Conservation (phyloP, 2,797 vertebrate species). For the Manis javanica region DNA sequence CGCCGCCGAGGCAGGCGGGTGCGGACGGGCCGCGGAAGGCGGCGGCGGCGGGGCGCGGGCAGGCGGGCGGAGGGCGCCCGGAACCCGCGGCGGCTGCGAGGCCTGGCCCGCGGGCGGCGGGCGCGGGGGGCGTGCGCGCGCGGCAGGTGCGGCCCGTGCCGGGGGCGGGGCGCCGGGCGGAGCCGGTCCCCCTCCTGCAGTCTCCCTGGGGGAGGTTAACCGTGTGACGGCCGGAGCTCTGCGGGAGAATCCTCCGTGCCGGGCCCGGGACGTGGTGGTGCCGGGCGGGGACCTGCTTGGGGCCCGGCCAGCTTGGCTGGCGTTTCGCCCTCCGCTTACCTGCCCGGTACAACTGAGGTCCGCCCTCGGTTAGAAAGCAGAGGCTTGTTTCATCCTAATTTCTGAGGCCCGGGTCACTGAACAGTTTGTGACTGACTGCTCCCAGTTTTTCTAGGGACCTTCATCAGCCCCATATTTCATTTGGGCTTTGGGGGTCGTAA, state of each 20-base stretch:
- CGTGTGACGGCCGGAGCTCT: conserved; percentile 44
- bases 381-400: background rate
- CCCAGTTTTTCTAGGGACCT: background rate
- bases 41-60: background rate
- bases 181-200: background rate
- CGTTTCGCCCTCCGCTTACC: background rate
- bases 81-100: background rate
- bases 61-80: background rate
- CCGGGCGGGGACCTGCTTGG: background rate
- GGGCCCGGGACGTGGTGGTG: background rate
- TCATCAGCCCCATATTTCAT: conserved; percentile 3
- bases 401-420: background rate
- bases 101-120: conserved; percentile 38
- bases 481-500: conserved; percentile 51
- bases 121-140: conserved; percentile 60
- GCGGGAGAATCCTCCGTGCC: background rate
- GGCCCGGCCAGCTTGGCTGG: background rate
- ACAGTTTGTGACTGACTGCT: background rate
- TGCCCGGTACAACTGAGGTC: background rate
- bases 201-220: conserved; percentile 43
- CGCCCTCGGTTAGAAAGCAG: background rate
- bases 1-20: too few species aligned
- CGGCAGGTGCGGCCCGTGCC: conserved; percentile 63
- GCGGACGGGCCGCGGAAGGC: conserved; percentile 17
- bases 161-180: conserved; percentile 49